Evolutionary conservation across 2,113 vertebrate species (phyloP), one percentile per base, ranked within the genome.

Genomic region (Corvus moneduloides): DNA sequence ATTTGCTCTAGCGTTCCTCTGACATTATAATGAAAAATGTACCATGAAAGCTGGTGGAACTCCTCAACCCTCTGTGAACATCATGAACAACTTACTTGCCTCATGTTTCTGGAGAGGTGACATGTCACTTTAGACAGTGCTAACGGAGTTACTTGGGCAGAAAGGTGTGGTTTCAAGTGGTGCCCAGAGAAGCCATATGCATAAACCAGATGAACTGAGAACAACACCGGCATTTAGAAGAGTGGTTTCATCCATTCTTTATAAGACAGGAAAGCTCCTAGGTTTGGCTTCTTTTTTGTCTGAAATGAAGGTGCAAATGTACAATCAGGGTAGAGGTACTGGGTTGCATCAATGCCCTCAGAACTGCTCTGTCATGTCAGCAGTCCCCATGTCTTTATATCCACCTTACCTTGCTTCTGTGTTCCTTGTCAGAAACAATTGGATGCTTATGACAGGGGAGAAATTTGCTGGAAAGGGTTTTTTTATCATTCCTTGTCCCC

Each of bases 321-420:
- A 15, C 0, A 2, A 3, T 82, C 13, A 56, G 28, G 15, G 11
- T 30, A 55, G 54, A 72, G 41, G 9, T 13, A 39, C 16, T 20
- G 39, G 33, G 18, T 37, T 58, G 12, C 39, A 44, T 88, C 13
- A 67, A 2, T 11, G 3, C 9, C 16, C 63, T 78, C 26, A 85
- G 71, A 78, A 44, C 30, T 55, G 15, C 24, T 59, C 22, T 7
- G 2, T 67, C 5, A 17, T 10, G 11, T 67, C 48, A 59, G 39
- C 61, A 63, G 68, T 81, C 14, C 27, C 20, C 2, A 2, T 23
- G 8, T 63, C 33, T 56, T 63, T 44, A 23, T 33, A 61, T 52
- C 43, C 51, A 4, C 17, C 8, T 73, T 41, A 39, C 26, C 7
- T 75, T 0, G 0, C 59, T 82, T 84, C 19, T 11, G 9, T 79